Evolutionary conservation across 2,888 invertebrate genomes (phyloP).

Genomic region (Caenorhabditis uteleia): DNA sequence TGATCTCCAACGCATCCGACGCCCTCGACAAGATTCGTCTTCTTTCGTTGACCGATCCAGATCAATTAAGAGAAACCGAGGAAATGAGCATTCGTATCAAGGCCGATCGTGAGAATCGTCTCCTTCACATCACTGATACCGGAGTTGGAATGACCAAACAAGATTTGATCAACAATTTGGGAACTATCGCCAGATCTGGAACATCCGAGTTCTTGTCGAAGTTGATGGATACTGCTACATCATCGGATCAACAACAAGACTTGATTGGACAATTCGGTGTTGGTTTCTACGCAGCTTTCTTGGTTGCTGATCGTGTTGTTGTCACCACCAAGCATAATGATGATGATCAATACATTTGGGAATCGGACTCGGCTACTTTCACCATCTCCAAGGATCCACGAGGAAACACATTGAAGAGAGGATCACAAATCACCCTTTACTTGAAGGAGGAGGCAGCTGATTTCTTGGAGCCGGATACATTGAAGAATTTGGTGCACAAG

Average conservation of each 20-base stretch:
- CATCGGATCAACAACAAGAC: constrained; percentile 74
- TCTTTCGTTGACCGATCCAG: constrained; percentile 85
- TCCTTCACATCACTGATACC: constrained; percentile 91
- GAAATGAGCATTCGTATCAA: constrained; percentile 89
- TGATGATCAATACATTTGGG: constrained; percentile 95
- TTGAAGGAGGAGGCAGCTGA: constrained; percentile 96
- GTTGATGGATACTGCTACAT: constrained; percentile 63
- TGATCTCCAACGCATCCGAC: constrained; percentile 98
- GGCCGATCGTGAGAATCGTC: constrained; percentile 88
- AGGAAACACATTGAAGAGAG: constrained; percentile 85
- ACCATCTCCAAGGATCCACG: constrained; percentile 91
- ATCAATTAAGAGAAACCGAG: constrained; percentile 80
- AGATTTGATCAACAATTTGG: constrained; percentile 92
- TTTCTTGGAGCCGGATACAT: constrained; percentile 89
- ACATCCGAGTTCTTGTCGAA: constrained; percentile 69
- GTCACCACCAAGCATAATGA: constrained; percentile 94
- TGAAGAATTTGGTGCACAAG: constrained; percentile 89
- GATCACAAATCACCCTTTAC: constrained; percentile 81
- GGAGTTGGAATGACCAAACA: constrained; percentile 87
- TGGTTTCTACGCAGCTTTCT: constrained; percentile 97
- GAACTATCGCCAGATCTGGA: constrained; percentile 83
- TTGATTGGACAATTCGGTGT: constrained; percentile 98
- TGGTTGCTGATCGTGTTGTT: constrained; percentile 92
- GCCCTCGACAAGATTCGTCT: constrained; percentile 96
- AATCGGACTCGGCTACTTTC: constrained; percentile 90